Conservation (phyloP, 1,140 invertebrate genomes). For the Diplogasteroides magnus region DNA sequence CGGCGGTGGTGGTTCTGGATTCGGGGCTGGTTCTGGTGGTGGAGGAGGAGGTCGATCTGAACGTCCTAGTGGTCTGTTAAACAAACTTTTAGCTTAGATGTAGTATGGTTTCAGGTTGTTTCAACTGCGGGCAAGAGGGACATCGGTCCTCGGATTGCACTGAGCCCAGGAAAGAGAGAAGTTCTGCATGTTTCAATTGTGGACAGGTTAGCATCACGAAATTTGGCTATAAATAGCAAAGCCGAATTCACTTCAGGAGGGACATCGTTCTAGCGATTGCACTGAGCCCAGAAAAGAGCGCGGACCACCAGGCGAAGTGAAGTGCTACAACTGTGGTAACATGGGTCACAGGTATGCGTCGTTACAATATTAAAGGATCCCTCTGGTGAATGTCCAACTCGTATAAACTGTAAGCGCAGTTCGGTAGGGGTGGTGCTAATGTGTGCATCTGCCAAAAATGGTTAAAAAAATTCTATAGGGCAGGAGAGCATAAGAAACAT, state of each 20-base stretch:
- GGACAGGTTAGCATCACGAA: conserved; percentile 33
- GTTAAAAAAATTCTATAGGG: no score
- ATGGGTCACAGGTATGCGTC: conserved; percentile 18
- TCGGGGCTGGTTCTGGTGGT: not conserved
- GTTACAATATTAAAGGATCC: no score
- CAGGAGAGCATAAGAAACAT: no score
- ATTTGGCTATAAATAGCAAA: conserved; percentile 35
- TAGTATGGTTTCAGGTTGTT: conserved; percentile 23
- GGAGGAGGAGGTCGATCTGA: conserved; percentile 2
- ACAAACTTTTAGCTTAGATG: not conserved
- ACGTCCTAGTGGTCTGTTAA: not conserved
- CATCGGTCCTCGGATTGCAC: conserved; percentile 18
- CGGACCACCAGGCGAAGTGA: conserved; percentile 9
- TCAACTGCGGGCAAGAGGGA: conserved; percentile 25
- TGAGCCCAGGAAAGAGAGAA: conserved; percentile 12
- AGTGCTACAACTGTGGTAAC: not conserved
- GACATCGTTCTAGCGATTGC: conserved; percentile 20
- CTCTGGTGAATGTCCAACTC: no score
- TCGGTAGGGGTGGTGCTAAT: no score
- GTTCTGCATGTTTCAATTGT: conserved; percentile 11
- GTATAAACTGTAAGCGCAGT: no score
- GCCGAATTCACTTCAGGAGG: no score
- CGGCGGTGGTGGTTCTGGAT: conserved; percentile 7
- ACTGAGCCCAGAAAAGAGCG: conserved; percentile 10
- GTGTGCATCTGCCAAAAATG: no score